phyloP scores from a whole-genome alignment of 2,888 invertebrate genomes.

The Neocrepidodera transversa region DNA sequence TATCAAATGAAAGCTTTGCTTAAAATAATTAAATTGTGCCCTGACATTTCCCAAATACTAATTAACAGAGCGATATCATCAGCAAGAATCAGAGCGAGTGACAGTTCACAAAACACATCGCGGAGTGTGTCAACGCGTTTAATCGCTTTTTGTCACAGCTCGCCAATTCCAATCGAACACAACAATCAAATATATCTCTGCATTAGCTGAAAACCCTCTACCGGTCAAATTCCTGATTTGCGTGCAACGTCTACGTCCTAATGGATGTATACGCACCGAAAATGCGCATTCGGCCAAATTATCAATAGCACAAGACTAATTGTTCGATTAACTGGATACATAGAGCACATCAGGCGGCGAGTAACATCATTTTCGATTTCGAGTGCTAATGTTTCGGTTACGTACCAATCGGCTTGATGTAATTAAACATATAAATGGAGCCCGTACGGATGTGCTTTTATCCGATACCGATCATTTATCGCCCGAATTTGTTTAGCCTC shows the following conservation, averaged over 20 bases:
- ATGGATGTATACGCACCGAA: slow-evolving; percentile 16
- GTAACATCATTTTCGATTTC: slow-evolving; percentile 45
- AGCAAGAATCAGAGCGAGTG: neutral
- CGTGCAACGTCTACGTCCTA: slow-evolving; percentile 3
- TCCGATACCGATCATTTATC: slow-evolving; percentile 31
- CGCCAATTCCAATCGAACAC: slow-evolving; percentile 14
- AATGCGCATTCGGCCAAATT: slow-evolving; percentile 23
- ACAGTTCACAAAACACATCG: slow-evolving; percentile 8
- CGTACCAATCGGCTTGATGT: slow-evolving; percentile 45
- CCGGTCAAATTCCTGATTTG: slow-evolving; percentile 19
- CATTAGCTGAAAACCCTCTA: slow-evolving; percentile 14
- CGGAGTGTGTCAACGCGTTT: slow-evolving; percentile 13
- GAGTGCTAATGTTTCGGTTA: slow-evolving; percentile 43
- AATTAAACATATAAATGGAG: slow-evolving; percentile 50
- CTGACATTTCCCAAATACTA: slow-evolving; percentile 1
- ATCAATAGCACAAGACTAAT: slow-evolving; percentile 45
- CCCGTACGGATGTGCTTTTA: slow-evolving; percentile 23
- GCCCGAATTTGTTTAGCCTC: slow-evolving; percentile 15
- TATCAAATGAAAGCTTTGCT: too few relatives aligned
- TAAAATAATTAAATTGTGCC: slow-evolving; percentile 13
- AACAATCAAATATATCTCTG: slow-evolving; percentile 19
- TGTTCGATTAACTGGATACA: slow-evolving; percentile 50
- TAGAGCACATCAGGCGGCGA: slow-evolving; percentile 44
- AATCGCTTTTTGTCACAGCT: slow-evolving; percentile 20
- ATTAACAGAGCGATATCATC: slow-evolving; percentile 15